A percentile compares a stretch with the other conserved stretches of the same genome.
Evolutionary conservation across 2,113 vertebrate genomes (phyloP).

Genomic region (Raphicerus campestris): DNA sequence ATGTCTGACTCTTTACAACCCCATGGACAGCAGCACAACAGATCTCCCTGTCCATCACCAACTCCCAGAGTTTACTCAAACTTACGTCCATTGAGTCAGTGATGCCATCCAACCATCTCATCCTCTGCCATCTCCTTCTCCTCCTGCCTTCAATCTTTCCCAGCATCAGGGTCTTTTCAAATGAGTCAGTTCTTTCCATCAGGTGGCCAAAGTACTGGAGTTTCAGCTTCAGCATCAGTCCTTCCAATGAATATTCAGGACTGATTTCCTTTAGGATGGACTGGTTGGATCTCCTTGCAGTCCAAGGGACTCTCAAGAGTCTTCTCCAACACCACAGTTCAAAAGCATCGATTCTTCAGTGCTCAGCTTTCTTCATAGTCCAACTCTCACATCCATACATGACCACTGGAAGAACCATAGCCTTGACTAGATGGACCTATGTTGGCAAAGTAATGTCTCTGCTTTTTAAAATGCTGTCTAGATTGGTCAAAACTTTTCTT

Average conservation of each 20-base stretch:
- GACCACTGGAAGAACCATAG: not conserved
- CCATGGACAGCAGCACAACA: not conserved
- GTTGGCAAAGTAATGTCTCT: not conserved
- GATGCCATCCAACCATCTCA: not conserved
- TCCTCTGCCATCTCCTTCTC: not conserved
- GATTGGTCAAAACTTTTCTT: not conserved
- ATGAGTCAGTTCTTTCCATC: not conserved
- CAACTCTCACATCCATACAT: not conserved
- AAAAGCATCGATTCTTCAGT: rapidly evolving
- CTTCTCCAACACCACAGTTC: not conserved
- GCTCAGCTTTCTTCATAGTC: not conserved
- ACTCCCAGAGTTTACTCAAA: not conserved
- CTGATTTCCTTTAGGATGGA: not conserved
- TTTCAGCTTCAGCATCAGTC: not conserved
- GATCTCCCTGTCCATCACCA: not conserved
- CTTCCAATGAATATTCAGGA: not conserved
- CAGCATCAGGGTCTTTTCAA: not conserved
- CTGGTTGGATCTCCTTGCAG: not conserved
- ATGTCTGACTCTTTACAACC: not conserved
- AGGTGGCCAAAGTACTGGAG: not conserved
- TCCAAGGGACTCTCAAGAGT: not conserved
- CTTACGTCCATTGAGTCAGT: not conserved
- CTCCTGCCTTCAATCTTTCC: not conserved
- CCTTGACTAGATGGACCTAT: not conserved
- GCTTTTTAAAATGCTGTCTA: not conserved